Evolutionary conservation across 2,797 vertebrate species (phyloP).

Genomic region (Urophycis tenuis): DNA sequence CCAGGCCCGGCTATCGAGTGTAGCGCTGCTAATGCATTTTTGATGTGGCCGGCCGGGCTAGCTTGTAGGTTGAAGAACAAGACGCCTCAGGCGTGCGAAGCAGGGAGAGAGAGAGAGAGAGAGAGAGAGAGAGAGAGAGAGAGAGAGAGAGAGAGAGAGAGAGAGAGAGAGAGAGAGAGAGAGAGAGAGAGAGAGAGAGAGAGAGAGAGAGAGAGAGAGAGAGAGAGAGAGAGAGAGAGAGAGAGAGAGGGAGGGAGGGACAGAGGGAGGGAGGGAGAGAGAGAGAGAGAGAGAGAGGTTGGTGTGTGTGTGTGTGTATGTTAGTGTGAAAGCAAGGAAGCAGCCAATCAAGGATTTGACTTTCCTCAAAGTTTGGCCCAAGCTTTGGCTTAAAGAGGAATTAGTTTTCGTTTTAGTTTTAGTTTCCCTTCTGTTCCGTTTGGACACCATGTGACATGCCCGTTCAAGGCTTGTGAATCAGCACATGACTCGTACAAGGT

Average conservation of each 20-base stretch:
- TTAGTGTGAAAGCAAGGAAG: neutral
- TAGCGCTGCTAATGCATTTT: conserved; percentile 62
- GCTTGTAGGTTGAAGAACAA: conserved; percentile 49
- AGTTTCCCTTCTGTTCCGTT: too few species aligned
- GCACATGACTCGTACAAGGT: too few species aligned
- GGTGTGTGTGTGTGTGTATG: neutral
- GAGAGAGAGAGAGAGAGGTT: neutral
- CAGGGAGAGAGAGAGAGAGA: neutral
- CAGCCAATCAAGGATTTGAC: neutral
- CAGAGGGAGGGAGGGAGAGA: too few species aligned
- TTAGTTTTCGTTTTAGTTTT: too few species aligned
- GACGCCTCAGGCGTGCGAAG: conserved; percentile 28
- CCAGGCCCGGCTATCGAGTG: conserved; percentile 43
- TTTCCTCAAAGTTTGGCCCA: neutral
- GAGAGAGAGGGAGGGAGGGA: neutral
- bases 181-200: neutral
- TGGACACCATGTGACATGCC: too few species aligned
- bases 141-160: neutral
- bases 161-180: neutral
- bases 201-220: neutral
- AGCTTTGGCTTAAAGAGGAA: neutral
- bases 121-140: neutral
- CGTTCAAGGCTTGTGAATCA: too few species aligned
- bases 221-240: neutral
- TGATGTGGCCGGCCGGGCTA: conserved; percentile 51